Evolutionary conservation across 2,113 vertebrate species (phyloP), one percentile per base, ranked within the genome.

Genomic region (Carollia perspicillata): DNA sequence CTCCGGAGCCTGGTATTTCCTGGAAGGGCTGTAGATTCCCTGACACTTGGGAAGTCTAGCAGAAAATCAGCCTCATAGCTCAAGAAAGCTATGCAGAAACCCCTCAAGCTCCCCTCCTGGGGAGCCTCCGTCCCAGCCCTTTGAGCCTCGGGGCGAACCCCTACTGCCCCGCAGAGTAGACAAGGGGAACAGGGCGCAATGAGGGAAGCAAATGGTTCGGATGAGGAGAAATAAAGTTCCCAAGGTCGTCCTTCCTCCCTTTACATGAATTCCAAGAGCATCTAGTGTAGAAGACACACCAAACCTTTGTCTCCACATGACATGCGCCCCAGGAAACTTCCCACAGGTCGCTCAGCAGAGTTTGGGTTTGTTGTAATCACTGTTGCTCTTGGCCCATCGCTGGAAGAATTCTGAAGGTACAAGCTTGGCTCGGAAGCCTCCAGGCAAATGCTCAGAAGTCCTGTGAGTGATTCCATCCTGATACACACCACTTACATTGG

Each of bases 21-120:
- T 88, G 66, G 75, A 84, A 93, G 26, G 17, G 35, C 47, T 66
- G 6, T 51, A 78, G 84, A 30, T 88, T 49, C 58, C 72, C 35
- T 88, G 66, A 68, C 55, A 68, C 22, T 40, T 78, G 60, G 80
- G 23, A 37, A 95, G 42, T 65, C 51, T 30, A 84, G 22, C 9
- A 78, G 60, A 89, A 95, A 95, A 88, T 89, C 55, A 68, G 53
- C 71, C 16, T 30, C 40, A 1, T 35, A 47, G 49, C 42, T 94
- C 42, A 65, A 69, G 72, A 86, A 91, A 92, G 68, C 53, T 42
- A 30, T 10, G 18, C 22, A 53, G 53, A 58, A 75, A 44, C 8
- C 30, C 22, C 9, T 9, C 0, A 0, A 22, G 40, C 6, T 84
- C 40, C 28, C 84, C n/a, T 26, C 6, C 2, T 6, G 26, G 18